Conservation (phyloP, 2,113 vertebrate genomes). For the Pygoscelis adeliae region DNA sequence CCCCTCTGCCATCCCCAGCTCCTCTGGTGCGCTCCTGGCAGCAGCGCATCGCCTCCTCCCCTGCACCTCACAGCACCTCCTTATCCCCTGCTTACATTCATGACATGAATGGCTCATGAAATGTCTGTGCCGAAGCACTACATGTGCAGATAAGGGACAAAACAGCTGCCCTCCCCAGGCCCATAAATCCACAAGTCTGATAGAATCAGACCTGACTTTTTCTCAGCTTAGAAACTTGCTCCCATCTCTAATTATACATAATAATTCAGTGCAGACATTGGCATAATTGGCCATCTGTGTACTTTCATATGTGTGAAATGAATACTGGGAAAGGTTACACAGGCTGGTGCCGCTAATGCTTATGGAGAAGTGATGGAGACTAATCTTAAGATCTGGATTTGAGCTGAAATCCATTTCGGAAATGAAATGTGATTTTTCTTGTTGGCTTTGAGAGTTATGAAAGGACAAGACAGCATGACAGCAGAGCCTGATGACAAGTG, state of each 20-base stretch:
- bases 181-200: not conserved
- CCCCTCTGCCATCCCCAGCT: fast-evolving
- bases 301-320: constrained; percentile 2
- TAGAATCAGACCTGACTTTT: constrained; percentile 9
- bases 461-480: not conserved
- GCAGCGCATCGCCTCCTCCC: not conserved
- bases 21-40: not conserved
- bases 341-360: not conserved
- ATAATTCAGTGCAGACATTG: constrained; percentile 55
- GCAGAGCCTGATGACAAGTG: not conserved
- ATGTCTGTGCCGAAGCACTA: not conserved
- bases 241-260: constrained; percentile 45
- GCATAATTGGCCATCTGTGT: constrained; percentile 70
- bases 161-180: not conserved
- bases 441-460: not conserved
- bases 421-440: not conserved
- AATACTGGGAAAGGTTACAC: constrained; percentile 21
- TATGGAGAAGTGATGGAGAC: not conserved
- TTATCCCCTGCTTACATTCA: not conserved
- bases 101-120: not conserved
- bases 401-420: not conserved
- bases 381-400: not conserved
- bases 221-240: not conserved
- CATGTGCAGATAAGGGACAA: not conserved
- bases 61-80: not conserved